Conservation (phyloP, 2,113 vertebrate species). For the Axis porcinus region DNA sequence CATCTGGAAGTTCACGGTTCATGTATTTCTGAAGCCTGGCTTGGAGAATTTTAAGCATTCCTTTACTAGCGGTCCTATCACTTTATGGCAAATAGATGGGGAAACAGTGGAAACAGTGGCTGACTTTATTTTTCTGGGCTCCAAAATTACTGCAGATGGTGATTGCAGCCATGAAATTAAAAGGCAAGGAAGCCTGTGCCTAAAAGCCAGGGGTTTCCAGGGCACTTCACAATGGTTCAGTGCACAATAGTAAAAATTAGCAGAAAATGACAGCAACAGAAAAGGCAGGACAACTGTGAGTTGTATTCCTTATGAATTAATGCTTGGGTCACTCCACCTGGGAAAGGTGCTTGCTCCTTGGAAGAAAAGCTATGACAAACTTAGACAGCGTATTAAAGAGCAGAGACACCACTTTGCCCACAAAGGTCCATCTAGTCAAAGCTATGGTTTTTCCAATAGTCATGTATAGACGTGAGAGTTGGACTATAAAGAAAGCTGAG, state of each 20-base stretch:
- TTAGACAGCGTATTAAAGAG: neutral
- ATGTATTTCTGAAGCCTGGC: too few relatives aligned
- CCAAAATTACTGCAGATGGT: too few relatives aligned
- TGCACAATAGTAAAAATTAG: neutral
- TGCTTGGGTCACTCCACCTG: neutral
- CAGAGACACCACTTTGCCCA: neutral
- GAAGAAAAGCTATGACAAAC: neutral
- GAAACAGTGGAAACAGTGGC: too few relatives aligned
- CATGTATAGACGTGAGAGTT: neutral
- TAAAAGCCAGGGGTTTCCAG: neutral
- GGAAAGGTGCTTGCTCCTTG: neutral
- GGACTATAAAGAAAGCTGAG: neutral
- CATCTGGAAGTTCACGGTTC: too few relatives aligned
- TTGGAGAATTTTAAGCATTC: too few relatives aligned
- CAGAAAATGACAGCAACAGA: neutral
- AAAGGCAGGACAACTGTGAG: neutral
- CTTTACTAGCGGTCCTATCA: too few relatives aligned
- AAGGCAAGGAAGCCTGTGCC: neutral
- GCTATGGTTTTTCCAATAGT: neutral
- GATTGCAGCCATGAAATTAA: neutral
- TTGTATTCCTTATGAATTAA: neutral
- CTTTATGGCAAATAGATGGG: too few relatives aligned
- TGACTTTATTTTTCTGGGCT: too few relatives aligned
- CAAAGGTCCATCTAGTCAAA: neutral
- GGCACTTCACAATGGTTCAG: neutral